phyloP scores from a whole-genome alignment of 2,888 invertebrate genomes.

The Ernsta delagoae region DNA sequence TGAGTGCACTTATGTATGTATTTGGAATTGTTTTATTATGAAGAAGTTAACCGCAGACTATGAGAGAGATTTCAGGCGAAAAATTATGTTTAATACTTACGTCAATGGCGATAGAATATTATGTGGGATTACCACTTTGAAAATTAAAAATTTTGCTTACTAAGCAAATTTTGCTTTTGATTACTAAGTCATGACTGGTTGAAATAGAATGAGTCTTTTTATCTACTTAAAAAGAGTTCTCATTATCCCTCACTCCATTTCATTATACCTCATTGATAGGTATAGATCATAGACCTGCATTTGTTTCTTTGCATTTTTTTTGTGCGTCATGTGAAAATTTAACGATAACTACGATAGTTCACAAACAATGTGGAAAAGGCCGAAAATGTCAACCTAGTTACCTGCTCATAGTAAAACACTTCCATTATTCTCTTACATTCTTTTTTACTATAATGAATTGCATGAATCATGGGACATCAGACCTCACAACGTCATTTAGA shows the following conservation, averaged over 20 bases:
- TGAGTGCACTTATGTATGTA: slow-evolving; percentile 19
- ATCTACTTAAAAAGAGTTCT: no score
- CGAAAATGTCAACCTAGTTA: neutral
- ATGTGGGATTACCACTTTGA: no score
- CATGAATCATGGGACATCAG: slow-evolving; percentile 49
- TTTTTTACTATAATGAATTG: slow-evolving; percentile 32
- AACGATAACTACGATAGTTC: neutral
- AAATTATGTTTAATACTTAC: no score
- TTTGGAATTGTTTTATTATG: neutral
- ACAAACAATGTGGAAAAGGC: neutral
- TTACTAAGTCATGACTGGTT: no score
- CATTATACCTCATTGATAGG: no score
- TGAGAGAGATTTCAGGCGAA: neutral
- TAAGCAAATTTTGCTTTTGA: no score
- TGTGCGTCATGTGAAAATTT: neutral
- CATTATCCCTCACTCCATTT: no score
- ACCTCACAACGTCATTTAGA: slow-evolving; percentile 48
- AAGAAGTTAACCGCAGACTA: neutral
- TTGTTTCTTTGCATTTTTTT: no score
- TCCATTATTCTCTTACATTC: slow-evolving; percentile 24
- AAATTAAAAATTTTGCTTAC: no score
- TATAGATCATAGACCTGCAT: no score
- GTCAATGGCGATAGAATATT: no score
- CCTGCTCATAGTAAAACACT: slow-evolving; percentile 10
- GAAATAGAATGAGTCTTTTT: no score